Percentiles rank a stretch among this genome's conserved stretches.
Conservation (phyloP, 2,113 vertebrate genomes). For the Eudorcas thomsonii region DNA sequence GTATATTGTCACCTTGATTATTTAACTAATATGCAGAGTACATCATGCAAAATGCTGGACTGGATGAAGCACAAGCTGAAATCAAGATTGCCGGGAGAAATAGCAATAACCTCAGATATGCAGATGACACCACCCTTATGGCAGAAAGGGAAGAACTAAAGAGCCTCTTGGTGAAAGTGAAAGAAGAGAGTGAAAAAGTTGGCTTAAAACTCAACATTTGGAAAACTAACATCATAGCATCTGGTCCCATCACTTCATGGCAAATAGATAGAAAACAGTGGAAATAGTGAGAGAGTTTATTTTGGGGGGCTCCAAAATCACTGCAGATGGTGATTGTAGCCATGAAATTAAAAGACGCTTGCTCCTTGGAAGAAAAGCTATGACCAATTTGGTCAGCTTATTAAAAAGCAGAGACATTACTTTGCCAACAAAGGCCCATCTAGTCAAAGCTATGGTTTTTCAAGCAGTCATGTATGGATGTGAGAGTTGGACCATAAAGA, state of each 20-base stretch:
- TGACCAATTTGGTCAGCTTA: background rate
- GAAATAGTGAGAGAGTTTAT: background rate
- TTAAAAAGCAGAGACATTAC: background rate
- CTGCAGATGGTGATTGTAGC: background rate
- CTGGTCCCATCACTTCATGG: background rate
- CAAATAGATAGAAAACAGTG: background rate
- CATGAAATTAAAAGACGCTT: background rate
- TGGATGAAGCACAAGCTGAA: background rate
- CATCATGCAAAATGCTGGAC: background rate
- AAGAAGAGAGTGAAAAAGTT: background rate
- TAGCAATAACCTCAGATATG: background rate
- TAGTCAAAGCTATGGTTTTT: background rate
- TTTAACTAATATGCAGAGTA: background rate
- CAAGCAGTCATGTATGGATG: fast-evolving
- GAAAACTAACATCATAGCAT: background rate
- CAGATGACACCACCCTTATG: background rate
- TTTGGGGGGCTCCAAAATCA: background rate
- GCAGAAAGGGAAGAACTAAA: background rate
- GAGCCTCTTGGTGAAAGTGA: background rate
- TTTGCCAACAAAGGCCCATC: background rate
- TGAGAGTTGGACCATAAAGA: background rate
- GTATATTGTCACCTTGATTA: background rate
- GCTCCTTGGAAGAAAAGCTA: background rate
- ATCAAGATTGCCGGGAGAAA: background rate
- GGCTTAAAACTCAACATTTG: background rate